phyloP scores from a whole-genome alignment of 2,888 invertebrate species.

The Panzeria rudis region DNA sequence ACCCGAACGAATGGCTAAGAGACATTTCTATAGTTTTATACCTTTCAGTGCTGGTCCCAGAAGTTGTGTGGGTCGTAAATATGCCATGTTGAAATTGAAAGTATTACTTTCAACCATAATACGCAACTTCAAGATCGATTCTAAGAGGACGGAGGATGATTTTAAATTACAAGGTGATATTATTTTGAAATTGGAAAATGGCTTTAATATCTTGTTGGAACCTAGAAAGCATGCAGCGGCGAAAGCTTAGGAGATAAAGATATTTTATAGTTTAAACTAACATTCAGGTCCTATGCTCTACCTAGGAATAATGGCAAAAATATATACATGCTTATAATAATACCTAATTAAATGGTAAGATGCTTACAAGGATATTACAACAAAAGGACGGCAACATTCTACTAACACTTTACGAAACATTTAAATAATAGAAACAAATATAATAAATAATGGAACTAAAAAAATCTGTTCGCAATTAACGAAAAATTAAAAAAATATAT shows the following conservation, averaged over 20 bases:
- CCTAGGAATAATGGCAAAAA: too few species aligned
- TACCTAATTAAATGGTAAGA: not conserved
- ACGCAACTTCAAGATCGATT: slow-evolving; percentile 87
- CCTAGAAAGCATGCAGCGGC: slow-evolving; percentile 84
- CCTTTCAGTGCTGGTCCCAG: slow-evolving; percentile 93
- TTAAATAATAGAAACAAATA: not conserved
- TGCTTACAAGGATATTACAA: not conserved
- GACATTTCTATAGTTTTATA: slow-evolving; percentile 91
- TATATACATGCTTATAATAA: too few species aligned
- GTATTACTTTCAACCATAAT: slow-evolving; percentile 89
- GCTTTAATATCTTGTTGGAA: slow-evolving; percentile 88
- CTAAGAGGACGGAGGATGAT: slow-evolving; percentile 87
- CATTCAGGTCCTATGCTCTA: too few species aligned
- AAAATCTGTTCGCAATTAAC: slow-evolving; percentile 4
- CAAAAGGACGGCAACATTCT: not conserved
- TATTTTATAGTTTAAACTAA: not conserved
- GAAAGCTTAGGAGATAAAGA: slow-evolving; percentile 35
- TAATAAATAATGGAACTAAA: not conserved
- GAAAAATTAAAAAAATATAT: slow-evolving; percentile 29
- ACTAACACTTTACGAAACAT: slow-evolving; percentile 20
- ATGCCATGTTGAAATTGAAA: slow-evolving; percentile 91
- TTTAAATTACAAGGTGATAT: slow-evolving; percentile 89
- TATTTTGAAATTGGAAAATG: slow-evolving; percentile 89
- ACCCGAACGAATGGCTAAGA: slow-evolving; percentile 89
- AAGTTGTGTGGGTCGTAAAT: slow-evolving; percentile 92